Conservation (phyloP, 1,140 invertebrate species). For the Argopecten irradians region DNA sequence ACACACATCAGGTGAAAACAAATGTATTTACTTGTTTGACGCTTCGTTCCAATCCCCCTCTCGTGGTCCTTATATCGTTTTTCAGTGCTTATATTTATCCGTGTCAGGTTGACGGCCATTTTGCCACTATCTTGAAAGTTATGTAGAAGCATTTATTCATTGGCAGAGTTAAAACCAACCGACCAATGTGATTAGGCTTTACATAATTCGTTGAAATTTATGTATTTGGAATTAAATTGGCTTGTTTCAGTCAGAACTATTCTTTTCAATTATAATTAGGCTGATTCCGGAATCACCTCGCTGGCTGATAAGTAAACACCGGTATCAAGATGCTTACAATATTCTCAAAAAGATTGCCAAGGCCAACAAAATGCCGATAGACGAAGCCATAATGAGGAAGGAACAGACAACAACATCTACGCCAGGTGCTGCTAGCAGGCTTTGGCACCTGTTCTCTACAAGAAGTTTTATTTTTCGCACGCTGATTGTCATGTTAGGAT, state of each 20-base stretch:
- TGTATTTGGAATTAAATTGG: too few relatives aligned
- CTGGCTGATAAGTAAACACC: slow-evolving; percentile 58
- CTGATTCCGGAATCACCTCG: slow-evolving; percentile 64
- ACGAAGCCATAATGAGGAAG: slow-evolving; percentile 37
- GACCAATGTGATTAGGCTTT: too few relatives aligned
- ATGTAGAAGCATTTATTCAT: too few relatives aligned
- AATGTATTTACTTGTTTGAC: too few relatives aligned
- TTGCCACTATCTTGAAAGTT: too few relatives aligned
- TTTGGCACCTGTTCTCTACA: not conserved
- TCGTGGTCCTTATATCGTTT: too few relatives aligned
- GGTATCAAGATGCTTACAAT: slow-evolving; percentile 45
- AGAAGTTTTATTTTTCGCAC: not conserved
- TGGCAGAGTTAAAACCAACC: too few relatives aligned
- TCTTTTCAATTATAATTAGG: slow-evolving; percentile 29
- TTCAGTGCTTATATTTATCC: too few relatives aligned
- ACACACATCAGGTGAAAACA: too few relatives aligned
- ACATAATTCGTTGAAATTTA: too few relatives aligned
- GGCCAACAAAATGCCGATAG: slow-evolving; percentile 55
- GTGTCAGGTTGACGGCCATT: too few relatives aligned
- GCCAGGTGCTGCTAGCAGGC: not conserved
- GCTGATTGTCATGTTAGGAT: not conserved
- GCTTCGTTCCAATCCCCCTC: too few relatives aligned
- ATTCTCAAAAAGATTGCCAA: slow-evolving; percentile 52
- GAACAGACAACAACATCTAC: not conserved
- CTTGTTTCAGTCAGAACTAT: not conserved